Percentiles rank a stretch among this genome's conserved stretches.
Evolutionary conservation across 2,888 invertebrate species (phyloP).

Genomic region (Drosophila picticornis): DNA sequence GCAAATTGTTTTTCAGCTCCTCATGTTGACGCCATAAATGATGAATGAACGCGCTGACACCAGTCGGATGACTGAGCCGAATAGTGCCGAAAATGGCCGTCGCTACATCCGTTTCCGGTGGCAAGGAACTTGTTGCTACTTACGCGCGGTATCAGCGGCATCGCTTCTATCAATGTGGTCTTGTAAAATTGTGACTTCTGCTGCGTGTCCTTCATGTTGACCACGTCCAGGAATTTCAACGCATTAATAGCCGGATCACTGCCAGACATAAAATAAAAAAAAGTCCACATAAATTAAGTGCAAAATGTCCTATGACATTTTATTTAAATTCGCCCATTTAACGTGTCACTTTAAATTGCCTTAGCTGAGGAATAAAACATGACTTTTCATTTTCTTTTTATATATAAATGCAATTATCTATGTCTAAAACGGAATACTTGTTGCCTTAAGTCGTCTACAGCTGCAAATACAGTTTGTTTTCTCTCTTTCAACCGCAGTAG

Average conservation of each 20-base stretch:
- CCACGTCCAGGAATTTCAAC: conserved; percentile 96
- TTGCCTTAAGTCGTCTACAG: not conserved
- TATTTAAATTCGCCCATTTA: not conserved
- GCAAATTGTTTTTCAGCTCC: conserved; percentile 62
- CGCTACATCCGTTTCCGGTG: conserved; percentile 52
- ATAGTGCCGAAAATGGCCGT: conserved; percentile 24
- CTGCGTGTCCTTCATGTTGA: conserved; percentile 95
- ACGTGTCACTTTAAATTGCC: not conserved
- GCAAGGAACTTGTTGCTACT: conserved; percentile 61
- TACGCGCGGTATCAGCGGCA: conserved; percentile 96
- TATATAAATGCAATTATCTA: not conserved
- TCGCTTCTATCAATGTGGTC: conserved; percentile 93
- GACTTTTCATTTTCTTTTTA: not conserved
- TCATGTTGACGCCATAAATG: conserved; percentile 68
- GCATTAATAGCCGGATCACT: conserved; percentile 96
- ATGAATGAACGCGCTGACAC: conserved; percentile 58
- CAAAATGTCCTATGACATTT: not conserved
- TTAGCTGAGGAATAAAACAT: not conserved
- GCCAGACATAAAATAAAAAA: conserved; percentile 52
- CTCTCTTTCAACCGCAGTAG: not conserved
- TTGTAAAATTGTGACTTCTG: conserved; percentile 96
- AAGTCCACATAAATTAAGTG: conserved; percentile 34
- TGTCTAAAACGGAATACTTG: not conserved
- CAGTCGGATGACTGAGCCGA: not conserved
- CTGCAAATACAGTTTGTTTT: not conserved